Conservation (phyloP, 2,797 vertebrate genomes). For the Schizopygopsis malacanthus region DNA sequence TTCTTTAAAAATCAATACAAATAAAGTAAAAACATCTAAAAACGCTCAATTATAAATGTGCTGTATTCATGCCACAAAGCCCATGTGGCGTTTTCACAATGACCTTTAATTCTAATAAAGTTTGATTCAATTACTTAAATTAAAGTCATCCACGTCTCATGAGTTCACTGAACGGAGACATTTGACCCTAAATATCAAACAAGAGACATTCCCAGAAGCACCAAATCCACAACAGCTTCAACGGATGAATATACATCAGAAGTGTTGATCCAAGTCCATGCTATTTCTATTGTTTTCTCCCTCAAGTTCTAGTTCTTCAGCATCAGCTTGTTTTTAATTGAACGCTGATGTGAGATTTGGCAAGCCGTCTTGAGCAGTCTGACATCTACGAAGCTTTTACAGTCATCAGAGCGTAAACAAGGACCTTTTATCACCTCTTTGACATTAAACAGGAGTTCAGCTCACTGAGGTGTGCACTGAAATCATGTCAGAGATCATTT, state of each 20-base stretch:
- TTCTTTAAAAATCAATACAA: background rate
- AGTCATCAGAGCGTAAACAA: background rate
- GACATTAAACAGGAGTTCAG: constrained; percentile 4
- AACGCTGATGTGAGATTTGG: background rate
- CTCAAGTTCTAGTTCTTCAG: background rate
- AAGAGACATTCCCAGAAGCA: background rate
- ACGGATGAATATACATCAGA: background rate
- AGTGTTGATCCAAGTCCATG: background rate
- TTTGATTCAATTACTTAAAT: background rate
- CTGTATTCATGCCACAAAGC: background rate
- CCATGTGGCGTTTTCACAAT: background rate
- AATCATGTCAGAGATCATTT: background rate
- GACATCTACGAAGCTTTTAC: background rate
- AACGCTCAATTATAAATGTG: too few species aligned
- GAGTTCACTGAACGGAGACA: background rate
- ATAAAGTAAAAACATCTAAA: background rate
- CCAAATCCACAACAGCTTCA: background rate
- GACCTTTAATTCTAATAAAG: background rate
- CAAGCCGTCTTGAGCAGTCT: background rate
- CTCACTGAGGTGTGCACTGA: background rate
- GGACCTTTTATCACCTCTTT: background rate
- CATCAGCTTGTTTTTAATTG: background rate
- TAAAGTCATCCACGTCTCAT: background rate
- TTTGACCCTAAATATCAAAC: background rate
- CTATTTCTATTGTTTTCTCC: background rate